phyloP scores from a whole-genome alignment of 2,888 invertebrate species.

The Cyaniris semiargus region DNA sequence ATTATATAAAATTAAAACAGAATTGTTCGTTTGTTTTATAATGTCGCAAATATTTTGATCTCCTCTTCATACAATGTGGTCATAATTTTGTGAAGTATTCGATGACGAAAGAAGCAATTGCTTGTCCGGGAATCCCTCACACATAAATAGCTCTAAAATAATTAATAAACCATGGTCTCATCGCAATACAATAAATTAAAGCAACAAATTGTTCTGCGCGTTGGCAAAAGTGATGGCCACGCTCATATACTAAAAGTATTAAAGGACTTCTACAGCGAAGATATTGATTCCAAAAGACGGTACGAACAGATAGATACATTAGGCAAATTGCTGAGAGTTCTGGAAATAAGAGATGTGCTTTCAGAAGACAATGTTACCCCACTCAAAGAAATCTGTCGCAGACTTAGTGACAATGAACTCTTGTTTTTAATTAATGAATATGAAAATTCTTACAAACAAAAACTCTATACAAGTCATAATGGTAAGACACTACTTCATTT shows the following conservation, averaged over 20 bases:
- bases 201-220: constrained; percentile 52
- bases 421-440: constrained; percentile 54
- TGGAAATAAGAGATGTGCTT: constrained; percentile 64
- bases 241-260: constrained; percentile 52
- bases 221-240: constrained; percentile 55
- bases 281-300: constrained; percentile 65
- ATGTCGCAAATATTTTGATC: background rate
- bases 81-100: background rate
- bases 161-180: constrained; percentile 52
- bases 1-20: background rate
- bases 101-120: background rate
- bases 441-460: constrained; percentile 50
- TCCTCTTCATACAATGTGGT: background rate
- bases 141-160: background rate
- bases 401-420: constrained; percentile 52
- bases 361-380: constrained; percentile 62
- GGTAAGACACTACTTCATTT: constrained; percentile 48
- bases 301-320: constrained; percentile 61
- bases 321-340: constrained; percentile 57
- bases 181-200: constrained; percentile 59
- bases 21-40: background rate
- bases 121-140: background rate
- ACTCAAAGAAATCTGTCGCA: constrained; percentile 58
- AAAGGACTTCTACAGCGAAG: constrained; percentile 60
- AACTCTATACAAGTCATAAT: constrained; percentile 44